A percentile compares a stretch with the other conserved stretches of the same genome.
These are phyloP conservation scores for Bothrops jararaca DNA, from an alignment of 2,113 vertebrate genomes.

Conservation along the genomic window DNA sequence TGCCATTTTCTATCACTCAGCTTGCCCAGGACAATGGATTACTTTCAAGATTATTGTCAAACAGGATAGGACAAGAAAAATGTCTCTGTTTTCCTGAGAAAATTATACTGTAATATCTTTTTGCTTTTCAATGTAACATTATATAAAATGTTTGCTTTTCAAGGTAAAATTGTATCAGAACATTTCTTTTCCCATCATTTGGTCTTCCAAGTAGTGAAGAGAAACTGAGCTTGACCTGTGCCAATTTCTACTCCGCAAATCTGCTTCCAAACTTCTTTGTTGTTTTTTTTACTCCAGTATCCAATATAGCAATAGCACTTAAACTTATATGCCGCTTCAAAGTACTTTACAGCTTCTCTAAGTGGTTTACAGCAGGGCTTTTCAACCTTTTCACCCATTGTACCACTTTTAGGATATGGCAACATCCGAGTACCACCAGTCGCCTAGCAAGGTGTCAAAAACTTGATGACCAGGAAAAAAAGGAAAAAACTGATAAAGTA, in stretches of 20 bases:
- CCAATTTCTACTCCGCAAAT: not conserved
- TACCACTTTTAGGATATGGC: no score
- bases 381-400: no score
- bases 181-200: not conserved
- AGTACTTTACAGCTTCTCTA: not conserved
- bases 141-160: not conserved
- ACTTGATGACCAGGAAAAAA: no score
- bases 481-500: no score
- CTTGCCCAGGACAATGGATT: not conserved
- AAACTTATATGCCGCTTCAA: not conserved
- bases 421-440: no score
- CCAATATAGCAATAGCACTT: not conserved
- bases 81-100: not conserved
- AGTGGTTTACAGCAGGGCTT: not conserved
- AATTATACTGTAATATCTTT: not conserved
- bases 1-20: constrained; percentile 14
- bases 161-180: not conserved
- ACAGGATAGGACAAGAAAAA: not conserved
- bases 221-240: not conserved
- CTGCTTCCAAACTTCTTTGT: not conserved
- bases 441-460: no score
- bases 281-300: not conserved
- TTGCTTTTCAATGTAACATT: not conserved
- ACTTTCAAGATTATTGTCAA: not conserved
- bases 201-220: not conserved